Conservation (phyloP, 2,113 vertebrate species). For the Atherinomorus stipes region DNA sequence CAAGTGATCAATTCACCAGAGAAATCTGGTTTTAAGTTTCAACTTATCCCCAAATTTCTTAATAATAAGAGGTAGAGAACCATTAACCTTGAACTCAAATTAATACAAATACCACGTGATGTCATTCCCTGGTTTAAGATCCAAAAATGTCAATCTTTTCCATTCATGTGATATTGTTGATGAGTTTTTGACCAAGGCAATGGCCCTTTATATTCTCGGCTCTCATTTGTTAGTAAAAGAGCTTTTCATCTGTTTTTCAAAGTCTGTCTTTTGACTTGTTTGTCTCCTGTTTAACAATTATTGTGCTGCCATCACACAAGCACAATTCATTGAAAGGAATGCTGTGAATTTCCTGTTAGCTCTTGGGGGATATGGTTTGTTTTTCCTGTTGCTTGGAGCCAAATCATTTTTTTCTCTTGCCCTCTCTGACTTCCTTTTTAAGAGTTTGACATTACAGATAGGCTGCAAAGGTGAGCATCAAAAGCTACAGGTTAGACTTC, state of each 20-base stretch:
- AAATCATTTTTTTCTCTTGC: slow-evolving; percentile 69
- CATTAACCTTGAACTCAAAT: slow-evolving; percentile 65
- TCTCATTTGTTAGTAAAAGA: slow-evolving; percentile 52
- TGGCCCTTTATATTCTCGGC: slow-evolving; percentile 27
- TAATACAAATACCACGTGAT: slow-evolving; percentile 57
- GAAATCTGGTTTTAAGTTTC: slow-evolving; percentile 52
- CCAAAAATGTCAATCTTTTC: slow-evolving; percentile 18
- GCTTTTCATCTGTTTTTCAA: slow-evolving; percentile 69
- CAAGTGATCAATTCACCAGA: slow-evolving; percentile 53
- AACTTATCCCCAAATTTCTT: slow-evolving; percentile 62
- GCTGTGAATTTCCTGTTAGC: slow-evolving; percentile 86
- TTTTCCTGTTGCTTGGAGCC: slow-evolving; percentile 85
- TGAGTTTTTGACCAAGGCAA: slow-evolving; percentile 30
- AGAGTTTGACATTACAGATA: slow-evolving; percentile 71
- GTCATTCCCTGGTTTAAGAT: slow-evolving; percentile 38
- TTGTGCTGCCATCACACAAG: slow-evolving; percentile 73
- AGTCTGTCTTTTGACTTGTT: slow-evolving; percentile 59
- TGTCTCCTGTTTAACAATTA: slow-evolving; percentile 71
- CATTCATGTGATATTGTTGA: slow-evolving; percentile 22
- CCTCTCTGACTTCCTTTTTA: slow-evolving; percentile 77
- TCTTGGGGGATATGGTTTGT: slow-evolving; percentile 85
- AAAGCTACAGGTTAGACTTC: slow-evolving; percentile 67
- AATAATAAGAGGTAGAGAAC: slow-evolving; percentile 81
- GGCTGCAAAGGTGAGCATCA: slow-evolving; percentile 70
- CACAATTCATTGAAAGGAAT: slow-evolving; percentile 82